These are phyloP conservation scores for Rhinogobius similis DNA, from an alignment of 2,113 vertebrate genomes.

Conservation along the genomic window DNA sequence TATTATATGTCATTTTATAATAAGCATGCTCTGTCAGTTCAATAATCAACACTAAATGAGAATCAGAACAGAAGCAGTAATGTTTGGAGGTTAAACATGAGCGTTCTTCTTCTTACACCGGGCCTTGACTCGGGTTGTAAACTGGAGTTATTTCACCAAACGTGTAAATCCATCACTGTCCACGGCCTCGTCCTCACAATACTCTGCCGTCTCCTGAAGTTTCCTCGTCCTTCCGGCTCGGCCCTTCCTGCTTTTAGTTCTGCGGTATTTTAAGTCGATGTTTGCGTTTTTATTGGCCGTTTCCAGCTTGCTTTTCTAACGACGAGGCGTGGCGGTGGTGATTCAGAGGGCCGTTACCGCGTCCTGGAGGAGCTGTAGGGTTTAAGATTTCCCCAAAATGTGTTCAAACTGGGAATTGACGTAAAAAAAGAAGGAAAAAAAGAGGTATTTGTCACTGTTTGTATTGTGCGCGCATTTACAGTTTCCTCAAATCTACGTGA, in stretches of 20 bases:
- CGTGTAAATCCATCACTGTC: neutral
- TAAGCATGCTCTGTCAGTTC: too few species aligned
- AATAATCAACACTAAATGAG: too few species aligned
- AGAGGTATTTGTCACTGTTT: neutral
- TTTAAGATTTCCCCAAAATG: conserved; percentile 20
- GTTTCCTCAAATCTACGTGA: neutral
- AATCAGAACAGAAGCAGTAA: too few species aligned
- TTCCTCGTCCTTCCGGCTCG: conserved; percentile 51
- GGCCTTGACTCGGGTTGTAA: neutral
- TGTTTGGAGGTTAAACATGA: too few species aligned
- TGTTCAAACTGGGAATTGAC: neutral
- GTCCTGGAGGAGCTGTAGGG: neutral
- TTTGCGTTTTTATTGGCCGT: conserved; percentile 24
- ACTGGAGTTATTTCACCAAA: neutral
- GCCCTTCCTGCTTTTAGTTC: conserved; percentile 43
- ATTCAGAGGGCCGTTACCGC: conserved; percentile 22
- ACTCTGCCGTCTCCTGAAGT: conserved; percentile 20
- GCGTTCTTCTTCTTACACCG: too few species aligned
- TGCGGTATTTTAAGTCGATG: conserved; percentile 32
- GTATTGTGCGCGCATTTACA: neutral
- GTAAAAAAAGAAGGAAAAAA: too few species aligned
- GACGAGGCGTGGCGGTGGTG: conserved; percentile 19
- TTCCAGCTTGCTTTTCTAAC: conserved; percentile 14
- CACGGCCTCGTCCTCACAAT: neutral
- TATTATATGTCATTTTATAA: too few species aligned